Percentiles rank a stretch among this genome's conserved stretches.
phyloP scores from a whole-genome alignment of 2,113 vertebrate genomes.

The Salvelinus fontinalis region DNA sequence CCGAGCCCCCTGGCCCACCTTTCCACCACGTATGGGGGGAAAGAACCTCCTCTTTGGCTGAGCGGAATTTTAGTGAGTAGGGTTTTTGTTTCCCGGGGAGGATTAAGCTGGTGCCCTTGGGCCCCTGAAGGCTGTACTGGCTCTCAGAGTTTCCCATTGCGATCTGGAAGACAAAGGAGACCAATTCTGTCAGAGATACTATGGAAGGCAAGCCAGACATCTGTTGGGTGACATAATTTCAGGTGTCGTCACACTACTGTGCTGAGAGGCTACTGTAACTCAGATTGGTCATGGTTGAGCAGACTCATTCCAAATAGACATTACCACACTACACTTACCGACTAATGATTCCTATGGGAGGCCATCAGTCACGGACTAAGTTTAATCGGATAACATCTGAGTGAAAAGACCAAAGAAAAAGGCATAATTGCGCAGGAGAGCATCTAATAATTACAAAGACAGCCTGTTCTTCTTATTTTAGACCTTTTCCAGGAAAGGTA shows the following conservation, averaged over 20 bases:
- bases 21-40: constrained; percentile 81
- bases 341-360: constrained; percentile 20
- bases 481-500: constrained; percentile 21
- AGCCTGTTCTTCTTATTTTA: constrained; percentile 16
- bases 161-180: constrained; percentile 64
- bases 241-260: constrained; percentile 18
- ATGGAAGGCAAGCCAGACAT: constrained; percentile 6
- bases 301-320: constrained; percentile 8
- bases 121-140: constrained; percentile 90
- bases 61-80: constrained; percentile 82
- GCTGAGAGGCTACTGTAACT: constrained; percentile 17
- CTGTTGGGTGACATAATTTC: constrained; percentile 22
- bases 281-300: constrained; percentile 20
- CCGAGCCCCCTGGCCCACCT: constrained; percentile 62
- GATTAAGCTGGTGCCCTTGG: constrained; percentile 75
- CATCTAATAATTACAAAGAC: constrained; percentile 27
- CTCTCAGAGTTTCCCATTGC: constrained; percentile 98
- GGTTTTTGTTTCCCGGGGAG: constrained; percentile 84
- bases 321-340: constrained; percentile 15
- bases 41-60: constrained; percentile 80
- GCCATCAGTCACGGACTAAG: neutral
- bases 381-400: constrained; percentile 13
- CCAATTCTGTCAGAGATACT: neutral
- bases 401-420: constrained; percentile 17
- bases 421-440: constrained; percentile 16